Base-by-base conservation (phyloP, 2,797 vertebrate genomes). In the Anguilla marmorata region DNA sequence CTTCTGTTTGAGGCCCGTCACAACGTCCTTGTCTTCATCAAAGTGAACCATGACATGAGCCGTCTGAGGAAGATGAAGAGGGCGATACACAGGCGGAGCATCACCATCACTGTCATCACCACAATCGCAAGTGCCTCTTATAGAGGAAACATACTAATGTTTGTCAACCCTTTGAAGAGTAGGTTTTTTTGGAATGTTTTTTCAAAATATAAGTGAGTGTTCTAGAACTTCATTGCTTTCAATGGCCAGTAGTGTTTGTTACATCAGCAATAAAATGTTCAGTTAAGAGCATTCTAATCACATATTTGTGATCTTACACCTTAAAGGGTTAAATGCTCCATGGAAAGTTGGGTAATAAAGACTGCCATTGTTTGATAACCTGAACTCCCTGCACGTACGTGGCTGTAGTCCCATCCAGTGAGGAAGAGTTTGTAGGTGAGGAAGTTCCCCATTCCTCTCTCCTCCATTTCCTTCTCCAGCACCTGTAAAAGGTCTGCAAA, bases 1-100 rank as follows among this genome's bases (percentile, higher is more conserved):
- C 94, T 99, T 99, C 93, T 99, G 98, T 91, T 95, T 98, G 91
- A 99, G 95, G 30, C 97, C 98, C 0, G 97, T 99, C 92, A 99
- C 93, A 0, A 97, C 94, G 72, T 99, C 97, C 0, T 88, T 97
- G 66, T 96, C 93, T 0, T 94, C 91, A 87, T 98, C 98, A 0
- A 96, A 96, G 91, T 93, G 95, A 48, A 98, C 92, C 0, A 91
- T 96, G 76, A 94, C 96, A 0, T 97, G 96, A 89, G 92, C 91
- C 58, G 94, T 95, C 98, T 99, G 93, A 50, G 87, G 87, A 89
- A 87, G 66, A 0, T 12, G 1, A 33, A 74, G 27, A 76, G 74
- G 19, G n/a, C 54, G 16, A 33, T 21, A n/a, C 8, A 27, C 12
- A n/a, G 63, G 4, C 27, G 16, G 60, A 85, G 14, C 1, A 41